Evolutionary conservation across 1,140 invertebrate species (phyloP).

Genomic region (Scaptomyza pallida): DNA sequence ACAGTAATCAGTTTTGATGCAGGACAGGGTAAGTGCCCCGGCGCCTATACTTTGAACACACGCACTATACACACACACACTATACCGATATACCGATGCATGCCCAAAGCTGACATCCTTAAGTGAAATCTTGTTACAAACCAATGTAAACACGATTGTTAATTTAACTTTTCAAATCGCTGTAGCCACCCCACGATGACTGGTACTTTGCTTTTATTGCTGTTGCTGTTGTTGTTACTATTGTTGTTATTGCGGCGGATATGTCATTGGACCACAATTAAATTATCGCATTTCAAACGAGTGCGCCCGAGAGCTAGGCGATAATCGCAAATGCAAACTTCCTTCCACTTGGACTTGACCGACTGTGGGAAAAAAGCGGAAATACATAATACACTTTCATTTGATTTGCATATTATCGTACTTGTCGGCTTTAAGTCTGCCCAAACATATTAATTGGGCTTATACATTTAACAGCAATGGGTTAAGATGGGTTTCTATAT

Average conservation of each 20-base stretch:
- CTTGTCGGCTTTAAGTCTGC: constrained; percentile 5
- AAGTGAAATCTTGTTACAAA: constrained; percentile 84
- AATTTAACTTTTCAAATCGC: constrained; percentile 79
- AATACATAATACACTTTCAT: constrained; percentile 52
- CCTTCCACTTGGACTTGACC: constrained; percentile 36
- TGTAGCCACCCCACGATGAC: constrained; percentile 27
- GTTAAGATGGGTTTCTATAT: constrained; percentile 3
- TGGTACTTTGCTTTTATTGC: constrained; percentile 9
- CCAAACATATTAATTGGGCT: constrained; percentile 42
- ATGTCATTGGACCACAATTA: constrained; percentile 79
- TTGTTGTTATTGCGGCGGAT: constrained; percentile 41
- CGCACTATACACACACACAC: neutral
- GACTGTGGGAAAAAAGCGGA: constrained; percentile 71
- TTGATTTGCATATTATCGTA: constrained; percentile 70
- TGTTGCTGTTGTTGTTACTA: constrained; percentile 9
- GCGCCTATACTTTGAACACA: constrained; percentile 10
- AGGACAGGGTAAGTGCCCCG: constrained; percentile 59
- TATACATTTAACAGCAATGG: constrained; percentile 6
- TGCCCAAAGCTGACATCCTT: constrained; percentile 77
- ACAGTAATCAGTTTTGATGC: constrained; percentile 82
- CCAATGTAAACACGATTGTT: constrained; percentile 84
- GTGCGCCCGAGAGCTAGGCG: constrained; percentile 45
- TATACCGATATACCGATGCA: constrained; percentile 21
- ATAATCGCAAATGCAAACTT: constrained; percentile 39
- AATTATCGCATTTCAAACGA: constrained; percentile 81